A percentile compares a stretch with the other conserved stretches of the same genome.
phyloP scores from a whole-genome alignment of 2,888 invertebrate species.

The Adineta ricciae region DNA sequence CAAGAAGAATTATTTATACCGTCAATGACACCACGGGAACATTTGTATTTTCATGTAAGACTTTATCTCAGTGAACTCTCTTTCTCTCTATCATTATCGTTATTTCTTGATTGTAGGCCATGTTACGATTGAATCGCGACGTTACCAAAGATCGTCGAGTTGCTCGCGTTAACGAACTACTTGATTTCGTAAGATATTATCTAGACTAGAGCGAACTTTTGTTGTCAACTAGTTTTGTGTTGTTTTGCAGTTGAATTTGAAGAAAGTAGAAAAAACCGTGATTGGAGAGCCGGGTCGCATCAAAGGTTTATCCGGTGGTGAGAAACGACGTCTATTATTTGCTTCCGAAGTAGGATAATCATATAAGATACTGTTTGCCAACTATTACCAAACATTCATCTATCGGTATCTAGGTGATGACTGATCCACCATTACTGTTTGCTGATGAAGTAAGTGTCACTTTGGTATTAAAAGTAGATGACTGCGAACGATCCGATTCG shows the following conservation, averaged over 20 bases:
- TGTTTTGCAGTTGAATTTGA: slow-evolving; percentile 63
- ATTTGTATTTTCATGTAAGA: slow-evolving; percentile 32
- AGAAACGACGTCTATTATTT: slow-evolving; percentile 83
- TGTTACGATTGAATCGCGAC: slow-evolving; percentile 42
- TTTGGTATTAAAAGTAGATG: no score
- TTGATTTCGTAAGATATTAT: slow-evolving; percentile 41
- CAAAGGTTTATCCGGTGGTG: slow-evolving; percentile 89
- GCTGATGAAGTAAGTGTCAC: slow-evolving; percentile 65
- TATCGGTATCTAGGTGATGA: slow-evolving; percentile 42
- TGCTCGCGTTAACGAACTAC: slow-evolving; percentile 43
- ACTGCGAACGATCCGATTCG: background rate
- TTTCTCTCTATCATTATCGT: background rate
- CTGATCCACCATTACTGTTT: slow-evolving; percentile 72
- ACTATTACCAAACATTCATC: background rate
- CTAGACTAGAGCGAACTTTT: background rate
- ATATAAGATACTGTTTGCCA: slow-evolving; percentile 42
- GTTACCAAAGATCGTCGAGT: slow-evolving; percentile 38
- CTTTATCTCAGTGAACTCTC: background rate
- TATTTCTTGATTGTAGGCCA: slow-evolving; percentile 36
- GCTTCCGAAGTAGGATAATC: slow-evolving; percentile 67
- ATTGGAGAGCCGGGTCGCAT: slow-evolving; percentile 69
- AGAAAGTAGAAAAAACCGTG: slow-evolving; percentile 76
- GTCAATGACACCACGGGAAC: slow-evolving; percentile 42
- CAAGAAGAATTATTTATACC: slow-evolving; percentile 86
- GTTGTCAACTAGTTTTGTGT: background rate